Evolutionary conservation across 1,140 invertebrate genomes (phyloP).

Genomic region (Diorhabda sublineata): DNA sequence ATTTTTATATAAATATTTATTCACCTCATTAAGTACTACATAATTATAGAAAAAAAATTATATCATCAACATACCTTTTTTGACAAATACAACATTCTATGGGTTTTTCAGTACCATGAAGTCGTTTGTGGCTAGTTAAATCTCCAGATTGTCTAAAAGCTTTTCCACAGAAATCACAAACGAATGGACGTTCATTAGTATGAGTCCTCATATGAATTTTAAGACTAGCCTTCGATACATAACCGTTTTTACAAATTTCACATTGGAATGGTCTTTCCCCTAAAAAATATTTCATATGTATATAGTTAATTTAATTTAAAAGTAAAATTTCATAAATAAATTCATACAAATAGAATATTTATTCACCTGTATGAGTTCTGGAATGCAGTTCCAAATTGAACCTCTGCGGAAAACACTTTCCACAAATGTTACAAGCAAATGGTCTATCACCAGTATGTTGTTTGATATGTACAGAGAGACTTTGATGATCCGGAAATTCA

Average conservation of each 20-base stretch:
- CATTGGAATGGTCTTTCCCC: constrained; percentile 47
- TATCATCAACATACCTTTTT: constrained; percentile 37
- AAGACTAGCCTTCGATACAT: constrained; percentile 51
- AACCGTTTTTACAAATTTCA: constrained; percentile 48
- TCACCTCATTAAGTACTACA: too few relatives aligned
- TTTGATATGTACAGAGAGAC: constrained; percentile 50
- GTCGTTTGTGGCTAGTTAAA: constrained; percentile 45
- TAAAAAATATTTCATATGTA: constrained; percentile 21
- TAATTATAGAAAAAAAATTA: background rate
- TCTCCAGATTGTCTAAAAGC: constrained; percentile 46
- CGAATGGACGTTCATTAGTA: constrained; percentile 56
- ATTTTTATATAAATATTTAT: too few relatives aligned
- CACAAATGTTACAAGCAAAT: constrained; percentile 52
- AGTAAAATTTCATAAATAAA: too few relatives aligned
- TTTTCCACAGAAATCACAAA: constrained; percentile 51
- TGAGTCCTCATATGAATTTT: constrained; percentile 59
- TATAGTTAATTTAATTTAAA: too few relatives aligned
- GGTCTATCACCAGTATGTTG: constrained; percentile 53
- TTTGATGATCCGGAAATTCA: constrained; percentile 49
- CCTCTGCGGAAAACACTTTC: constrained; percentile 57
- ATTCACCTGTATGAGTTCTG: constrained; percentile 62
- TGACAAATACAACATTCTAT: constrained; percentile 45
- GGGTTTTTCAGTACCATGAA: constrained; percentile 46
- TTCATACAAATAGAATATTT: background rate
- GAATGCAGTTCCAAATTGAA: constrained; percentile 64